Evolutionary conservation across 2,113 vertebrate species (phyloP), one percentile per base, ranked within the genome.

Genomic region (Lathamus discolor): DNA sequence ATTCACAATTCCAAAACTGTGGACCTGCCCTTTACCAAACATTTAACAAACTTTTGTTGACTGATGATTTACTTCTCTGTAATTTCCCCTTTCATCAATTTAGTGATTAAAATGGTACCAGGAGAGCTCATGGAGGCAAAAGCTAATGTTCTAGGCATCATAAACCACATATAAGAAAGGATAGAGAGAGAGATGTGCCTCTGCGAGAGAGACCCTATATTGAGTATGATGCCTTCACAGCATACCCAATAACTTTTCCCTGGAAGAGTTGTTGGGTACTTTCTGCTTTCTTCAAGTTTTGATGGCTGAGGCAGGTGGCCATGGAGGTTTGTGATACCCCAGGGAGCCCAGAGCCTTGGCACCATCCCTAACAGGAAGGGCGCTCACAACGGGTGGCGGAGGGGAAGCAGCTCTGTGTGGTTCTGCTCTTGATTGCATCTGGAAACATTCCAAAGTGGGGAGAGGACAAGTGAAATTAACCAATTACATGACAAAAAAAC

Each of bases 331-430:
- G 3, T 13, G 43, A n/a, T 28, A 61, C 3, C 4, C n/a, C 1
- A 3, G 19, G 13, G 27, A 76, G 31, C 25, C 29, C 70, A 41
- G 67, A 80, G 35, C 11, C 48, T 73, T 67, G 72, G 41, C 54
- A 88, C 31, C 0, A 0, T 23, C 68, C 37, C 24, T 37, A 18
- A 18, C 66, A 64, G n/a, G 18, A 66, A 81, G 68, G 43, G 31
- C 31, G 31, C 41, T 48, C 0, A 0, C 35, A 27, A 9, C 5
- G 29, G 9, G 27, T 19, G 29, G 29, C 23, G 41, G 57, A 63
- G 33, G 12, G 13, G 49, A 63, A 59, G 25, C 17, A 22, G 41
- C 37, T 79, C 54, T 85, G 41, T 1, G 1, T 0, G 1, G 6
- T 39, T 89, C 57, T 75, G 77, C 80, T 84, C 39, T 61, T 35